These are phyloP conservation scores for Scopus umbretta DNA, from an alignment of 2,113 vertebrate species.

Conservation along the genomic window DNA sequence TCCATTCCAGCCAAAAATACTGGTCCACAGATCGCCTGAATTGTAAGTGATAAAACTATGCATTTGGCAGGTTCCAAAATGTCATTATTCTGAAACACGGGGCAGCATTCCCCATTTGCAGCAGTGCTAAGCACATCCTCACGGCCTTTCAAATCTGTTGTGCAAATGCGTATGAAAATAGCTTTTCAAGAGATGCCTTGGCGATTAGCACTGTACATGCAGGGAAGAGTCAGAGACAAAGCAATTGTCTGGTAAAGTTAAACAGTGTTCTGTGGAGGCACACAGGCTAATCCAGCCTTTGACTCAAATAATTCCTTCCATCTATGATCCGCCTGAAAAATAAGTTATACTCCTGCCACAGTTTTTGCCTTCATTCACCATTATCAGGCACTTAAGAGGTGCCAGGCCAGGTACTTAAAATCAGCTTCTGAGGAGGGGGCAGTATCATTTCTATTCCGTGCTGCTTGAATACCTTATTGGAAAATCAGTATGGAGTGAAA, in stretches of 20 bases:
- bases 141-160: neutral
- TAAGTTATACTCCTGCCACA: accelerated
- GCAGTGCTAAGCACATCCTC: neutral
- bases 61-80: neutral
- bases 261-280: neutral
- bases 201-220: neutral
- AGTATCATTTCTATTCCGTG: accelerated
- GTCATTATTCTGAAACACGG: neutral
- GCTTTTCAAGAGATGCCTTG: neutral
- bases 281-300: neutral
- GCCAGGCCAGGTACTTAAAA: neutral
- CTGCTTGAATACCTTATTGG: accelerated
- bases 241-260: neutral
- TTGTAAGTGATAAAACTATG: neutral
- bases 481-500: neutral
- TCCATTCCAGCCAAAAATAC: neutral
- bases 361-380: neutral
- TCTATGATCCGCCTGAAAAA: neutral
- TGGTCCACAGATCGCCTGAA: neutral
- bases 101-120: neutral
- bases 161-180: neutral
- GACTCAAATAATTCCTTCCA: neutral
- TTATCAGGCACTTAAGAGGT: neutral
- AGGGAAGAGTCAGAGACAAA: neutral
- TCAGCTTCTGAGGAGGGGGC: neutral